Evolutionary conservation across 2,888 invertebrate species (phyloP).

Genomic region (Caenorhabditis uteleia): DNA sequence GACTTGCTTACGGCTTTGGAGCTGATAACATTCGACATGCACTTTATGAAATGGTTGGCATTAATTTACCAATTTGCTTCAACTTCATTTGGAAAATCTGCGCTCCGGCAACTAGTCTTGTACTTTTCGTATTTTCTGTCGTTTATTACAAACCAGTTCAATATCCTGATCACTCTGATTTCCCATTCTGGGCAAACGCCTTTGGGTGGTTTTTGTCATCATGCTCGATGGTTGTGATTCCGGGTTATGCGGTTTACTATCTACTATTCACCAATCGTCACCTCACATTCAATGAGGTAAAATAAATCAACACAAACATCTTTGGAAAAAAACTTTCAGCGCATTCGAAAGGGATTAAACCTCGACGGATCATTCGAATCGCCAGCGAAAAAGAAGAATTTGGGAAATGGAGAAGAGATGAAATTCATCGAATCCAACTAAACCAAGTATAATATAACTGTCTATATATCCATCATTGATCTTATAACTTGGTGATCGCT

Average conservation of each 20-base stretch:
- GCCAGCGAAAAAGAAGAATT: conserved; percentile 9
- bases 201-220: conserved; percentile 76
- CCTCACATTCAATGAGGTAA: conserved; percentile 54
- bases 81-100: conserved; percentile 85
- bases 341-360: conserved; percentile 35
- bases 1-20: conserved; percentile 85
- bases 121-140: conserved; percentile 85
- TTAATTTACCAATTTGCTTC: conserved; percentile 82
- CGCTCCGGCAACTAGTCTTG: conserved; percentile 84
- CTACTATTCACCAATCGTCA: conserved; percentile 69
- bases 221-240: conserved; percentile 85
- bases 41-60: conserved; percentile 84
- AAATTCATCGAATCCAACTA: conserved; percentile 57
- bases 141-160: conserved; percentile 81
- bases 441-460: neutral
- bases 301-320: neutral
- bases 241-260: conserved; percentile 82
- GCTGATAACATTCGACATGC: conserved; percentile 80
- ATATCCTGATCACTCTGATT: conserved; percentile 77
- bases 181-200: conserved; percentile 74
- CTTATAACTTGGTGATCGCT: neutral
- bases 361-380: conserved; percentile 36
- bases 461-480: neutral
- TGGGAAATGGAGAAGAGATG: conserved; percentile 51
- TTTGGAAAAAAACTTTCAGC: conserved; percentile 17